A percentile compares a stretch with the other conserved stretches of the same genome.
Evolutionary conservation across 1,140 invertebrate genomes (phyloP).

Genomic region (Hyles vespertilio): DNA sequence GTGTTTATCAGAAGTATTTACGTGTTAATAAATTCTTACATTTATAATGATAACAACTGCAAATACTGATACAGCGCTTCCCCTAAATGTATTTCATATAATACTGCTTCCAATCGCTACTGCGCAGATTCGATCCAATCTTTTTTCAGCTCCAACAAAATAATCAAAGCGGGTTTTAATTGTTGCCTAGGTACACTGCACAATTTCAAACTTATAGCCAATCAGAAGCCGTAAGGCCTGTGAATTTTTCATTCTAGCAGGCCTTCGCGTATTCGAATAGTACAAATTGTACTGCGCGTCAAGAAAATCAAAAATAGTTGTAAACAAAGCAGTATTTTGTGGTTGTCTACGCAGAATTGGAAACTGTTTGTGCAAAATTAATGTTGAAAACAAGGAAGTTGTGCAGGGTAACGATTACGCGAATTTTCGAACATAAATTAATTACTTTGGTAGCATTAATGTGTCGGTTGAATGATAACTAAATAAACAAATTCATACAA

Average conservation of each 20-base stretch:
- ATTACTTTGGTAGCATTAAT: too few species aligned
- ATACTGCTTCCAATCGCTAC: background rate
- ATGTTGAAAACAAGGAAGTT: slow-evolving; percentile 1
- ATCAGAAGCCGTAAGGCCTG: background rate
- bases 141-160: slow-evolving; percentile 29
- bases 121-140: slow-evolving; percentile 22
- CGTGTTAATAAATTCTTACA: too few species aligned
- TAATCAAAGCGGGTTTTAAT: slow-evolving; percentile 32
- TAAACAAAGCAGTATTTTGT: slow-evolving; percentile 8
- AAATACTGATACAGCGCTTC: slow-evolving; percentile 12
- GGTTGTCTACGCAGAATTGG: slow-evolving; percentile 5
- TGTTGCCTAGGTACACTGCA: slow-evolving; percentile 32
- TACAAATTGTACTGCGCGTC: slow-evolving; percentile 1
- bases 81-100: background rate
- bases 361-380: background rate
- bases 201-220: slow-evolving; percentile 19
- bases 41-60: too few species aligned
- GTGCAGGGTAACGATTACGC: too few species aligned
- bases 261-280: background rate
- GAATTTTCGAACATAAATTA: too few species aligned
- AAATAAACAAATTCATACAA: too few species aligned
- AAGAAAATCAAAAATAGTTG: slow-evolving; percentile 1
- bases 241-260: background rate
- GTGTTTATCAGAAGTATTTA: background rate
- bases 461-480: too few species aligned